Conservation (phyloP, 2,888 invertebrate genomes). For the Dicyrtoma fusca region DNA sequence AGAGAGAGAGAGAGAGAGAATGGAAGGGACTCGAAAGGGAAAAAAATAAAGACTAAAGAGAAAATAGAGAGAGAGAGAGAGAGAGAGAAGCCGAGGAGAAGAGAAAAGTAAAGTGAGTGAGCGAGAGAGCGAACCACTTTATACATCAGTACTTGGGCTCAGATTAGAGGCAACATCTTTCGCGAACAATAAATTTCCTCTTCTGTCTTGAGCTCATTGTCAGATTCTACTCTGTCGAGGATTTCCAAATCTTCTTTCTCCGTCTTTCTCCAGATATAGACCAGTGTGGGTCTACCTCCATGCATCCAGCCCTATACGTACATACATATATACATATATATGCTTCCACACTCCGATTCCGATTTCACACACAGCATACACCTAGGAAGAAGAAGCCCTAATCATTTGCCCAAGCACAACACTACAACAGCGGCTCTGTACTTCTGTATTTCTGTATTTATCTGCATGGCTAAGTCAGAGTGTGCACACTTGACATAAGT, state of each 20-base stretch:
- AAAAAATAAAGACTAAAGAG: neutral
- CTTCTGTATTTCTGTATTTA: too few species aligned
- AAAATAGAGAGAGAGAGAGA: neutral
- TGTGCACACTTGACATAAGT: neutral
- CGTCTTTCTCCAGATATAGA: neutral
- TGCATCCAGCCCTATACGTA: too few species aligned
- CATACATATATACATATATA: too few species aligned
- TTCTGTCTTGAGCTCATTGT: conserved; percentile 44
- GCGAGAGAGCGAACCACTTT: conserved; percentile 40
- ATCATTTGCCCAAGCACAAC: too few species aligned
- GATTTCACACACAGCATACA: too few species aligned
- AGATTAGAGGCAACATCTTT: conserved; percentile 47
- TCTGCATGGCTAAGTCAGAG: neutral
- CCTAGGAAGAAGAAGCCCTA: too few species aligned
- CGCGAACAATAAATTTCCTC: conserved; percentile 48
- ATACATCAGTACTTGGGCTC: conserved; percentile 43
- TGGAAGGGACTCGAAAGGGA: neutral
- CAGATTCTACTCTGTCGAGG: conserved; percentile 33
- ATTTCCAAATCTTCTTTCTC: conserved; percentile 16
- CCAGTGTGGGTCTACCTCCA: neutral
- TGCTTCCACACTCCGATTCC: too few species aligned
- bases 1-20: neutral
- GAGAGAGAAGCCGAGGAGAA: neutral
- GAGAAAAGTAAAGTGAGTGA: neutral
- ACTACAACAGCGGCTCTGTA: too few species aligned